A percentile compares a stretch with the other conserved stretches of the same genome.
Evolutionary conservation across 37 sponge, comb jelly and placozoan species (phyloP).

Genomic region (Oopsacas minuta): DNA sequence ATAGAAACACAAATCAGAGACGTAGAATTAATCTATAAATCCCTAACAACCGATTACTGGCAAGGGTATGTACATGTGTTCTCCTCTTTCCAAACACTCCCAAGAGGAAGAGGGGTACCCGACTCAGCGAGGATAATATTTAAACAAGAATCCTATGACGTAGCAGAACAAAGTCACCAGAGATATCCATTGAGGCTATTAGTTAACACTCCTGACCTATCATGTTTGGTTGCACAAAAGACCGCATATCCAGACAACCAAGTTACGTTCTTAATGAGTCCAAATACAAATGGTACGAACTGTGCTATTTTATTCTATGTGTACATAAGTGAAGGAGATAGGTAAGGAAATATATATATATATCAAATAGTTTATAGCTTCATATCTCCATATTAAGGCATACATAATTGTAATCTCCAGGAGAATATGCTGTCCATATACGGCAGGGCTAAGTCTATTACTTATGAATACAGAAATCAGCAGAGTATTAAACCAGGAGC

Average conservation of each 20-base stretch:
- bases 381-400: background rate
- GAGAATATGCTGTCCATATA: background rate
- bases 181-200: background rate
- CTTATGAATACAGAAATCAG: background rate
- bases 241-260: background rate
- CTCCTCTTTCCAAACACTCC: background rate
- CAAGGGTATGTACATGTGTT: background rate
- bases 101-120: background rate
- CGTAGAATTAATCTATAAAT: background rate
- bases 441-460: background rate
- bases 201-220: background rate
- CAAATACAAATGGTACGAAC: background rate
- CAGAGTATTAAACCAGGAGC: background rate
- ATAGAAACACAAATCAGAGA: background rate
- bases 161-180: background rate
- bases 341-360: background rate
- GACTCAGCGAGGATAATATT: background rate
- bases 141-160: background rate
- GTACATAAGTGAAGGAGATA: background rate
- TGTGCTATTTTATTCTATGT: background rate
- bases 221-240: background rate
- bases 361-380: no score
- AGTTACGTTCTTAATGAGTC: background rate
- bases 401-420: background rate
- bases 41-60: background rate